Conservation (phyloP, 2,888 invertebrate genomes). For the Ephialtes manifestator region DNA sequence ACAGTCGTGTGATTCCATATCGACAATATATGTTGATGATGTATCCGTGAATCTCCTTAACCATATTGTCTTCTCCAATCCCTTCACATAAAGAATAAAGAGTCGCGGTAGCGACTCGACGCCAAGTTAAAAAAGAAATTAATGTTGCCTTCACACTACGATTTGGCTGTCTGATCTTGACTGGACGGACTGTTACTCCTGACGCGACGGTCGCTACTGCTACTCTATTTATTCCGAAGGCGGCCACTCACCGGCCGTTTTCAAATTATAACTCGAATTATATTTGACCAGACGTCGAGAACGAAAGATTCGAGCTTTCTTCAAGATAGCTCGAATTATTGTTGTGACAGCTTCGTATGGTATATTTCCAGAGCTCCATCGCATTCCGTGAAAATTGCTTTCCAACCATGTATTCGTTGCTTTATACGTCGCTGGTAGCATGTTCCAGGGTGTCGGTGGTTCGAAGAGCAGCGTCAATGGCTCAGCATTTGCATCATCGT, state of each 20-base stretch:
- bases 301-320: constrained; percentile 8
- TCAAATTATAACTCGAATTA: too few species aligned
- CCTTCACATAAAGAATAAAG: constrained; percentile 35
- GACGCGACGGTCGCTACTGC: too few species aligned
- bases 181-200: too few species aligned
- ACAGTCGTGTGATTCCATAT: not conserved
- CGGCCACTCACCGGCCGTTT: too few species aligned
- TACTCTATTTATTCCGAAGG: too few species aligned
- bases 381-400: constrained; percentile 36
- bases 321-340: constrained; percentile 23
- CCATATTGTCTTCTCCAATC: constrained; percentile 26
- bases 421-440: constrained; percentile 31
- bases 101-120: too few species aligned
- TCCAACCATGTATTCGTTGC: constrained; percentile 33
- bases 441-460: constrained; percentile 26
- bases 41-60: not conserved
- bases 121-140: too few species aligned
- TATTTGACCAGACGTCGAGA: too few species aligned
- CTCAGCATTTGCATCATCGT: not conserved
- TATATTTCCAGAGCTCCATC: constrained; percentile 20
- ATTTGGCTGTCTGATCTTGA: too few species aligned
- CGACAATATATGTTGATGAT: not conserved
- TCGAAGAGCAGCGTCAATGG: constrained; percentile 41
- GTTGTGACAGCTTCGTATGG: constrained; percentile 22
- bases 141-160: too few species aligned